Evolutionary conservation across 2,888 invertebrate species (phyloP).

Genomic region (Leucania comma): DNA sequence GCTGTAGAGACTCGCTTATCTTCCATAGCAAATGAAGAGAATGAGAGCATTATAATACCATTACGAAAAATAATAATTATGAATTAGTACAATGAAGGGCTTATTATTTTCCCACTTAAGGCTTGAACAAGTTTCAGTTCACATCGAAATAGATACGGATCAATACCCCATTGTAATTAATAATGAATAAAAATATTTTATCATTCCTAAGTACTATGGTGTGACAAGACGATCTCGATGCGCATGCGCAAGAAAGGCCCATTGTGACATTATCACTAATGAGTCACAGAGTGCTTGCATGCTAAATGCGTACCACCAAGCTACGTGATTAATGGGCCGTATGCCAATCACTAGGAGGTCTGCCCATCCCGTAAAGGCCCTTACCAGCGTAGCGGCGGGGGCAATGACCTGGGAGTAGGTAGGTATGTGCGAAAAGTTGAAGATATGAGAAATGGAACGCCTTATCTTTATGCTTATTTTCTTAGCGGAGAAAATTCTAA

Average conservation of each 20-base stretch:
- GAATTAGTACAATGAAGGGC: conserved; percentile 37
- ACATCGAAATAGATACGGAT: conserved; percentile 40
- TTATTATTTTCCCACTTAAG: conserved; percentile 25
- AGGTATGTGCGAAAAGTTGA: conserved; percentile 50
- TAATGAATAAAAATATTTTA: conserved; percentile 58
- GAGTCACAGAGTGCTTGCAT: conserved; percentile 72
- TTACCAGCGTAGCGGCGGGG: conserved; percentile 33
- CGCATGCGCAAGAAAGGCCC: conserved; percentile 58
- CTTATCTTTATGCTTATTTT: conserved; percentile 43
- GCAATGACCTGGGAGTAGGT: conserved; percentile 48
- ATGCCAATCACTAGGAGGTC: conserved; percentile 56
- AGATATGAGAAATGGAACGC: conserved; percentile 41
- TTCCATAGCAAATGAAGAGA: conserved; percentile 23
- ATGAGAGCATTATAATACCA: conserved; percentile 13
- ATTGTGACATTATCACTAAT: conserved; percentile 73
- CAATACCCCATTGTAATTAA: conserved; percentile 59
- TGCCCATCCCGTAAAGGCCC: conserved; percentile 58
- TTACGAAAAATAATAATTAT: conserved; percentile 36
- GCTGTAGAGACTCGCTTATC: conserved; percentile 5
- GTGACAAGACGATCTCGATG: conserved; percentile 44
- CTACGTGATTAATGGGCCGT: conserved; percentile 73
- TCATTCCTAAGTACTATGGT: conserved; percentile 54
- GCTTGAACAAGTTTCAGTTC: conserved; percentile 36
- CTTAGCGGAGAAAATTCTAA: conserved; percentile 43
- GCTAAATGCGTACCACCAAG: conserved; percentile 68